phyloP scores from a whole-genome alignment of 2,797 vertebrate genomes.

The Phoeniculus purpureus region DNA sequence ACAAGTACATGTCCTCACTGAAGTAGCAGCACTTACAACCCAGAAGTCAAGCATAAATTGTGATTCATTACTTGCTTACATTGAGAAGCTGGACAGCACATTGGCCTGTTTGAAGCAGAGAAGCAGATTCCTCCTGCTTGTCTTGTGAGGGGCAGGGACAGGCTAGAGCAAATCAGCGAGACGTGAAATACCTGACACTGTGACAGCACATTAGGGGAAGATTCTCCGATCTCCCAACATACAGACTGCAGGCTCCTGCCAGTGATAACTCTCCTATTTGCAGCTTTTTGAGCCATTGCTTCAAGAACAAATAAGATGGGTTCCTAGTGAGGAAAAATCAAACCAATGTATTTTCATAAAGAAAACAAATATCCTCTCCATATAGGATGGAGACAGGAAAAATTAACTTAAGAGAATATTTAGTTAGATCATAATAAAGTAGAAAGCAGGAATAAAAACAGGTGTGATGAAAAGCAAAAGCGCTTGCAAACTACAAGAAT shows the following conservation, averaged over 20 bases:
- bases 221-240: neutral
- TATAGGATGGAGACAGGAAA: neutral
- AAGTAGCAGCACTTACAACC: neutral
- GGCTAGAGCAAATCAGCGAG: neutral
- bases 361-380: neutral
- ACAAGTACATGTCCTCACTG: neutral
- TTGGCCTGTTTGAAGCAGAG: neutral
- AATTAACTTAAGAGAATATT: neutral
- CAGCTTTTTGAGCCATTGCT: neutral
- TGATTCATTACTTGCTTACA: neutral
- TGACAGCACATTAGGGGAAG: neutral
- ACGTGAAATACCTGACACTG: neutral
- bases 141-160: neutral
- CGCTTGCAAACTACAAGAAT: neutral
- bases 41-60: neutral
- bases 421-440: neutral
- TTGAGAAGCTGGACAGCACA: neutral
- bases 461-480: neutral
- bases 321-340: neutral
- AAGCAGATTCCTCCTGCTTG: neutral
- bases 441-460: neutral
- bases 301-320: neutral
- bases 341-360: neutral
- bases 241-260: neutral
- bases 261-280: neutral